Conservation (phyloP, 2,797 vertebrate species). For the Cacajao melanocephalus region DNA sequence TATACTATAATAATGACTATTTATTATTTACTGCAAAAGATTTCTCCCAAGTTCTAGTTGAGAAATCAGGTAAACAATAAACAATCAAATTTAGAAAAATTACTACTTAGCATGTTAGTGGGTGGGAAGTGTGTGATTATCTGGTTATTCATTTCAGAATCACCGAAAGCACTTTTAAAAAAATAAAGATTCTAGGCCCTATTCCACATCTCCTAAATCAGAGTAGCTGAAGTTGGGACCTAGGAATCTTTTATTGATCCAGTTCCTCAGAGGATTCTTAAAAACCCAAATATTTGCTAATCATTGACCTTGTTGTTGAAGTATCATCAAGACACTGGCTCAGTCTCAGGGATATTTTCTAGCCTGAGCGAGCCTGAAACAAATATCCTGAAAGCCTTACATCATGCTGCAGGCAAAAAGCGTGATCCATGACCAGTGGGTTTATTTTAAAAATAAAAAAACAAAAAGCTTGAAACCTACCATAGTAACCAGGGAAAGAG, state of each 20-base stretch:
- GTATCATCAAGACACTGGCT: neutral
- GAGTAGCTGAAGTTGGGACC: neutral
- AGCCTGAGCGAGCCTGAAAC: neutral
- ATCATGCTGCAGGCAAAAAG: neutral
- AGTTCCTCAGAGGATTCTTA: neutral
- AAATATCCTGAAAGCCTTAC: neutral
- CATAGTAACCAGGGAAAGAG: neutral
- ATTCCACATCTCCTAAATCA: neutral
- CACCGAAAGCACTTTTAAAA: neutral
- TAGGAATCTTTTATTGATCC: neutral
- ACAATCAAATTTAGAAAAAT: conserved; percentile 17
- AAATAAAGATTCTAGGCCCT: neutral
- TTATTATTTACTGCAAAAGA: neutral
- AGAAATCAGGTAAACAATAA: neutral
- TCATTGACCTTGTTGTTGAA: neutral
- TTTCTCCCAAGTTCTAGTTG: conserved; percentile 34
- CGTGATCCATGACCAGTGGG: neutral
- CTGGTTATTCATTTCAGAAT: neutral
- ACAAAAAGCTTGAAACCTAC: neutral
- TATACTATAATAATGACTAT: neutral
- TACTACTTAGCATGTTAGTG: neutral
- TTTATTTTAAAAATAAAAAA: neutral
- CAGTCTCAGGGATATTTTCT: neutral
- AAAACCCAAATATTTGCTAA: neutral
- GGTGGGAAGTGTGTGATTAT: neutral